Percentiles rank a stretch among this genome's conserved stretches.
These are phyloP conservation scores for Sebastes nivosus DNA, from an alignment of 2,797 vertebrate species.

Conservation along the genomic window DNA sequence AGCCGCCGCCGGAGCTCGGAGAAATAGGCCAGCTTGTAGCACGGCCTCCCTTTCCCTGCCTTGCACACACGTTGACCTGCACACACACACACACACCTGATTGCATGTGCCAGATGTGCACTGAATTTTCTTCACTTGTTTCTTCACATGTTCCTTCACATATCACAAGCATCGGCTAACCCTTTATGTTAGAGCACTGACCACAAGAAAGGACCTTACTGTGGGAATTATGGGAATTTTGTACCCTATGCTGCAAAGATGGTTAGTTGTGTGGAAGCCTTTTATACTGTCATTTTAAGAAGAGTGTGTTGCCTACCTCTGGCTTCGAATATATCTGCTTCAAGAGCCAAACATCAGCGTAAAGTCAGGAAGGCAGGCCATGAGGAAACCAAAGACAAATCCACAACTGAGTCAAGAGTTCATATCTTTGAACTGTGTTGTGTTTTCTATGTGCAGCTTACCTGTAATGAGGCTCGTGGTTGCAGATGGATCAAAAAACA, in stretches of 20 bases:
- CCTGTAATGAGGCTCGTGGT: conserved; percentile 76
- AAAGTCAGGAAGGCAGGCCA: conserved; percentile 1
- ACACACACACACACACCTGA: neutral
- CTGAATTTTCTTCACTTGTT: neutral
- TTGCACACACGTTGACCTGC: conserved; percentile 91
- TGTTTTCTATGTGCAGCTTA: conserved; percentile 38
- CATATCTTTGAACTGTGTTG: neutral
- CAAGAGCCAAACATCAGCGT: conserved; percentile 34
- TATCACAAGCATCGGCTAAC: neutral
- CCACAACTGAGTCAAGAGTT: conserved; percentile 22
- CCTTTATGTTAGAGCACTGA: neutral
- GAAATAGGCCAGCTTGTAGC: conserved; percentile 94
- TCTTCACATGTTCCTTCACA: neutral
- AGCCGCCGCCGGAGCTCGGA: conserved; percentile 85
- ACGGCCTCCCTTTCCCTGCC: conserved; percentile 86
- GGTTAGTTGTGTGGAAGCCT: neutral
- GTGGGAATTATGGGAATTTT: neutral
- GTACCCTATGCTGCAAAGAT: neutral
- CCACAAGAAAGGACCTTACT: neutral
- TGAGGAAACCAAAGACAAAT: conserved; percentile 37
- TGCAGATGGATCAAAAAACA: conserved; percentile 58
- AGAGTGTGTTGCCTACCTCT: conserved; percentile 63
- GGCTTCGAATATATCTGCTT: conserved; percentile 78
- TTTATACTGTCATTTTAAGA: neutral
- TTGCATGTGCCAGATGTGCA: neutral